Conservation (phyloP, 2,113 vertebrate genomes). For the Nansenia antarctica region DNA sequence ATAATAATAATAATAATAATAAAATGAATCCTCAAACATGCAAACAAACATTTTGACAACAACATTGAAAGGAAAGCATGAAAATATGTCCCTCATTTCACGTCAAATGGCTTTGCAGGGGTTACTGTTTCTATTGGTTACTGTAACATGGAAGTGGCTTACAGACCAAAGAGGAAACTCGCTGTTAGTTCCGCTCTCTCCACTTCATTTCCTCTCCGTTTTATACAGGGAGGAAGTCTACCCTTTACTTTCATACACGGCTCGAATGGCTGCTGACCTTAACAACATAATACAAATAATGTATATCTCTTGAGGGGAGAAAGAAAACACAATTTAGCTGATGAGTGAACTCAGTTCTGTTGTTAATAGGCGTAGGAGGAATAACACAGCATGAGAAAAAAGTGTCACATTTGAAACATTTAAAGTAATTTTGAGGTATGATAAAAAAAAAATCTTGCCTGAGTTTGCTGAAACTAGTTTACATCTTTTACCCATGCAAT, state of each 20-base stretch:
- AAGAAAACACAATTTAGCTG: too few species aligned
- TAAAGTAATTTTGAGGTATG: too few species aligned
- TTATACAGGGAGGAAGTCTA: background rate
- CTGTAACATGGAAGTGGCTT: too few species aligned
- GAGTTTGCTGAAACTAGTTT: background rate
- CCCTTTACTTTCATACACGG: background rate
- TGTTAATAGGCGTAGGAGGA: background rate
- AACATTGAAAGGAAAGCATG: too few species aligned
- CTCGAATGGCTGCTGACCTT: background rate
- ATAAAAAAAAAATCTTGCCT: too few species aligned
- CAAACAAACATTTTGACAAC: too few species aligned
- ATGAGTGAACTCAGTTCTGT: background rate
- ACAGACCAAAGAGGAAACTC: background rate
- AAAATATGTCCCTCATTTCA: too few species aligned
- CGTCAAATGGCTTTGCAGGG: too few species aligned
- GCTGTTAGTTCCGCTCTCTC: background rate
- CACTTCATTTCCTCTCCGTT: constrained; percentile 6
- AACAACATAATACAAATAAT: background rate
- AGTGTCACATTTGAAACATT: too few species aligned
- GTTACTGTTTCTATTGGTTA: too few species aligned
- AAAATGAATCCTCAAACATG: background rate
- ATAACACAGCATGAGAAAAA: background rate
- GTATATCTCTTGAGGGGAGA: background rate
- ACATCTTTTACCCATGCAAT: too few species aligned
- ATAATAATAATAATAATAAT: background rate